Conservation (phyloP, 2,888 invertebrate genomes). For the Nymphalis urticae region DNA sequence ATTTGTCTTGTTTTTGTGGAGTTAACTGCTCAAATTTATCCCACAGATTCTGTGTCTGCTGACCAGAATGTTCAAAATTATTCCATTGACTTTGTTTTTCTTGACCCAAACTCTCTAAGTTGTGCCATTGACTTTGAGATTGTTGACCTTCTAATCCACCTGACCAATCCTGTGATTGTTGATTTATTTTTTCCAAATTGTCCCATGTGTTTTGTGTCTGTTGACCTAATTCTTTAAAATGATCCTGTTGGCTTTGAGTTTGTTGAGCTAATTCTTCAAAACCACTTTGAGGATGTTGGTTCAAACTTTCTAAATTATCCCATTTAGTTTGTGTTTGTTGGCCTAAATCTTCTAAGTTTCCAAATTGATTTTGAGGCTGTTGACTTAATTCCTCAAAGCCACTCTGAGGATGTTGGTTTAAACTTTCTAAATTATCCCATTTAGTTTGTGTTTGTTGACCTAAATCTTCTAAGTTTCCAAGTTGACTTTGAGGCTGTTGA, state of each 20-base stretch:
- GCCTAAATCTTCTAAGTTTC: conserved; percentile 42
- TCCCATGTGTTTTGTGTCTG: conserved; percentile 39
- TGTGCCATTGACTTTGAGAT: conserved; percentile 44
- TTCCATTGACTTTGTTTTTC: conserved; percentile 47
- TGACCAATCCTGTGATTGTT: conserved; percentile 36
- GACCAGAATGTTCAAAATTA: conserved; percentile 47
- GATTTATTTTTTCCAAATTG: conserved; percentile 44
- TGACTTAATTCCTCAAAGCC: conserved; percentile 46
- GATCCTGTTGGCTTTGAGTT: conserved; percentile 38
- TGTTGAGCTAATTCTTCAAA: conserved; percentile 34
- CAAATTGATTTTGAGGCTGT: conserved; percentile 42
- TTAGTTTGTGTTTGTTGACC: conserved; percentile 47
- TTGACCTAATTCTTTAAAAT: conserved; percentile 35
- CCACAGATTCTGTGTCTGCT: conserved; percentile 46
- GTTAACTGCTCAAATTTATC: conserved; percentile 37
- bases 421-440: conserved; percentile 29
- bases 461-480: conserved; percentile 33
- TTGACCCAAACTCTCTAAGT: conserved; percentile 46
- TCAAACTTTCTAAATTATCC: conserved; percentile 41
- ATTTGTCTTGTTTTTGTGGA: conserved; percentile 45
- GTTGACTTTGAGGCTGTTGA: conserved; percentile 43
- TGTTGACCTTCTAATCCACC: background rate
- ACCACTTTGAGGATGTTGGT: conserved; percentile 37
- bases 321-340: conserved; percentile 44
- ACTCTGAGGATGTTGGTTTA: conserved; percentile 43